phyloP scores from a whole-genome alignment of 2,113 vertebrate genomes.

The Dipodomys spectabilis region DNA sequence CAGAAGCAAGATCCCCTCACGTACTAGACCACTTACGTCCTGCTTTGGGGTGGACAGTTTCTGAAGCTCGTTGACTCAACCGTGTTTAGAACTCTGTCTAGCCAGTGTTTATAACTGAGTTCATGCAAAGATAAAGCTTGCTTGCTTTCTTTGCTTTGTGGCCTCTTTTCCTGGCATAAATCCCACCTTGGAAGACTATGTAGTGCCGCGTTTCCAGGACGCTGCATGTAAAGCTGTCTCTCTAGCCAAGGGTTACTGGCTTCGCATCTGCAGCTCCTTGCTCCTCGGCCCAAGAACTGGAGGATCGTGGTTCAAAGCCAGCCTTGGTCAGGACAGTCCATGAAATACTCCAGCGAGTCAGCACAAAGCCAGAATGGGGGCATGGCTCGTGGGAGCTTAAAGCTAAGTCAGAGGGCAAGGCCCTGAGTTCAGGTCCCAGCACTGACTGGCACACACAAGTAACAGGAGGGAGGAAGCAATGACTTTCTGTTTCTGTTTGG shows the following conservation, averaged over 20 bases:
- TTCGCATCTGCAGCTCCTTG: too few species aligned
- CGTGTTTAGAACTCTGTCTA: neutral
- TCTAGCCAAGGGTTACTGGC: neutral
- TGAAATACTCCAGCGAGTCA: too few species aligned
- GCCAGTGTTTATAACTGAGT: neutral
- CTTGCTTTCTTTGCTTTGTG: neutral
- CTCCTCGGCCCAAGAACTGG: too few species aligned
- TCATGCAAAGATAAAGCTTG: neutral
- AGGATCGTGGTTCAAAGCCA: too few species aligned
- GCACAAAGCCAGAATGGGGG: too few species aligned
- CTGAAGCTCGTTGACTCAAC: neutral
- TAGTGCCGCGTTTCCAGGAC: neutral
- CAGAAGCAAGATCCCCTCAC: neutral
- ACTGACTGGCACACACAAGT: too few species aligned
- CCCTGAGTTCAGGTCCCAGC: too few species aligned
- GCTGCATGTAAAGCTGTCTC: slow-evolving; percentile 6
- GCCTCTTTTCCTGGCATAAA: neutral
- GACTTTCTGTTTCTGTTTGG: slow-evolving; percentile 42
- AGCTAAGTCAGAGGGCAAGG: too few species aligned
- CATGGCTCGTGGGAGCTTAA: too few species aligned
- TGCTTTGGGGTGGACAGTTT: neutral
- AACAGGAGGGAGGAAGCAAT: neutral
- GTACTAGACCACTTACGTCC: neutral
- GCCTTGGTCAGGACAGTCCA: too few species aligned
- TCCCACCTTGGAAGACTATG: neutral